Base-by-base conservation (phyloP, 2,888 invertebrate genomes). In the Drosophila incognita region DNA sequence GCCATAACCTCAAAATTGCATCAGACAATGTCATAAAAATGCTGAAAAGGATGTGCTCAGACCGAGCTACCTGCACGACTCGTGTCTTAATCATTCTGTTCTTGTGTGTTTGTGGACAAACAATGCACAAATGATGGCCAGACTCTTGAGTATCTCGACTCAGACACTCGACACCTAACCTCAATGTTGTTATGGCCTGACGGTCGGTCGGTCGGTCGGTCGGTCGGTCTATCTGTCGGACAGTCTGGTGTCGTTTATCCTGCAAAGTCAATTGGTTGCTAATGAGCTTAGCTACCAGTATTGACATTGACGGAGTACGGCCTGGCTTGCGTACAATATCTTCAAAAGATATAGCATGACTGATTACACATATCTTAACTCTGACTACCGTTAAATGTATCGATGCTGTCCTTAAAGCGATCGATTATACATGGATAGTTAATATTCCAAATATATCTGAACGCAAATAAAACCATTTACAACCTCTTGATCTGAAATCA, bases 201-300 rank as follows among this genome's bases (percentile, higher is more conserved):
- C n/a, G n/a, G 38, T 13, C 29, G n/a, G 2, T n/a, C 48, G 21
- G 38, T 13, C 29, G n/a, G 2, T n/a, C 48, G 21, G 54, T 58
- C 49, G 15, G 70, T 27, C 57, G 6, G 60, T 52, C 54, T 21
- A 6, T 10, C 60, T n/a, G 54, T 63, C 54, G 31, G 64, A 24
- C 60, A n/a, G 65, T 56, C 58, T 57, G 65, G 62, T 79, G 84
- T 86, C 89, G 76, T 74, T 87, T 70, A 89, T 87, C 82, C 76
- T 33, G 13, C 64, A 63, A 70, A 86, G 85, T 86, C 85, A 86
- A 86, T 89, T 86, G 87, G 89, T 86, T 89, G 84, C 84, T 86
- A 87, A 86, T 87, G 85, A 82, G 85, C 84, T 87, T 75, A 86
- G 82, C 84, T 76, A 71, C 84, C 58, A 24, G 74, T 67, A 48